These are phyloP conservation scores for Chinchilla lanigera DNA, from an alignment of 2,113 vertebrate genomes.

Conservation along the genomic window DNA sequence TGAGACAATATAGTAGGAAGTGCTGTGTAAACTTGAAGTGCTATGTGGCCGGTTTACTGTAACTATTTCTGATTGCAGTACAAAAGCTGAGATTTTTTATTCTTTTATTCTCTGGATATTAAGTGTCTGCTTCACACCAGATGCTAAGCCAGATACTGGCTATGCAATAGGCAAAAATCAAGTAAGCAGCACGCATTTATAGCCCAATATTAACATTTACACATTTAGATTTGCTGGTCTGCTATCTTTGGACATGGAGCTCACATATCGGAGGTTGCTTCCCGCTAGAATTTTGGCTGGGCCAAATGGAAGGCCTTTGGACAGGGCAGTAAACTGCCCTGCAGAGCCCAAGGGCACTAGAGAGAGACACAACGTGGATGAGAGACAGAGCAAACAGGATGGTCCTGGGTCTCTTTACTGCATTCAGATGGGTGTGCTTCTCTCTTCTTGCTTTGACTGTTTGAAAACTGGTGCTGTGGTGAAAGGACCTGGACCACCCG, in stretches of 20 bases:
- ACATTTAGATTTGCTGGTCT: not conserved
- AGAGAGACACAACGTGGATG: not conserved
- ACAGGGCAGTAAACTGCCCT: not conserved
- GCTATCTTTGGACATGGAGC: not conserved
- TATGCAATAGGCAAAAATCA: not conserved
- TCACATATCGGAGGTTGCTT: not conserved
- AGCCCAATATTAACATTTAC: not conserved
- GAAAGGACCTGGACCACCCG: not conserved
- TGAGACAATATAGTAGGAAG: not conserved
- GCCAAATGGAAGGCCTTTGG: not conserved
- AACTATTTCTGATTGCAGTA: not conserved
- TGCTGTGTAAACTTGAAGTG: not conserved
- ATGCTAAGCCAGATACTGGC: not conserved
- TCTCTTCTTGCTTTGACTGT: not conserved
- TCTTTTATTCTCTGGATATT: not conserved
- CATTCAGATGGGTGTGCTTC: not conserved
- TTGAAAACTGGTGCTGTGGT: constrained; percentile 3
- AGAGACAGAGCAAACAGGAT: not conserved
- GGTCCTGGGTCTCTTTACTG: not conserved
- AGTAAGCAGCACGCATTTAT: not conserved
- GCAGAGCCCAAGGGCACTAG: not conserved
- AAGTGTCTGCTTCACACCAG: not conserved
- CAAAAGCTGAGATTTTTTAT: not conserved
- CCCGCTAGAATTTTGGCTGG: not conserved
- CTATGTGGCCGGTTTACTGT: not conserved